Evolutionary conservation across 1,140 invertebrate genomes (phyloP).

Genomic region (Temnothorax longispinosus): DNA sequence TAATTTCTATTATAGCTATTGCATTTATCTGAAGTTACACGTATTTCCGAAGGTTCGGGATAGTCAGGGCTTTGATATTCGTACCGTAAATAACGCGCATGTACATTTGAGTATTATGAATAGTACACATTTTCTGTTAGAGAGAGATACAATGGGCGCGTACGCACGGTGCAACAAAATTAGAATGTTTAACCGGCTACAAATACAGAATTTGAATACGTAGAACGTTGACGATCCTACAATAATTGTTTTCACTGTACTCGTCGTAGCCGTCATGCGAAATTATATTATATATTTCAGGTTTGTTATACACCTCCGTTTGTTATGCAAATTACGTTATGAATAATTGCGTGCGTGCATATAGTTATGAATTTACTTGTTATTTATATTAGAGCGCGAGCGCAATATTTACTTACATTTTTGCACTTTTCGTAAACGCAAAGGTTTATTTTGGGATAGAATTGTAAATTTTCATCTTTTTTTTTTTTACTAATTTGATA

Average conservation of each 20-base stretch:
- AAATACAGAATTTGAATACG: conserved; percentile 47
- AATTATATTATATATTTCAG: conserved; percentile 62
- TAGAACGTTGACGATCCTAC: conserved; percentile 46
- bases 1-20: neutral
- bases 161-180: conserved; percentile 37
- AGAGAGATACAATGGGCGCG: conserved; percentile 28
- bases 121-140: conserved; percentile 48
- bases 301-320: conserved; percentile 59
- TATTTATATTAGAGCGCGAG: conserved; percentile 53
- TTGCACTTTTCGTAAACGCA: conserved; percentile 20
- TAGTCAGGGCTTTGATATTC: conserved; percentile 44
- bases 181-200: conserved; percentile 57
- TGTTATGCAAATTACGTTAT: conserved; percentile 62
- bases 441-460: conserved; percentile 34
- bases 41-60: conserved; percentile 19
- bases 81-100: conserved; percentile 41
- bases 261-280: conserved; percentile 45
- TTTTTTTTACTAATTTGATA: conserved; percentile 20
- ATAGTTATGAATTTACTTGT: conserved; percentile 55
- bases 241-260: conserved; percentile 59
- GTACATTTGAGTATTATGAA: conserved; percentile 52
- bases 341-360: conserved; percentile 53
- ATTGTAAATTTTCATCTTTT: neutral
- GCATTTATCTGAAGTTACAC: conserved; percentile 12
- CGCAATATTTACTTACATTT: conserved; percentile 46